Base-by-base conservation (phyloP, 2,113 vertebrate genomes). In the Tauraco erythrolophus region DNA sequence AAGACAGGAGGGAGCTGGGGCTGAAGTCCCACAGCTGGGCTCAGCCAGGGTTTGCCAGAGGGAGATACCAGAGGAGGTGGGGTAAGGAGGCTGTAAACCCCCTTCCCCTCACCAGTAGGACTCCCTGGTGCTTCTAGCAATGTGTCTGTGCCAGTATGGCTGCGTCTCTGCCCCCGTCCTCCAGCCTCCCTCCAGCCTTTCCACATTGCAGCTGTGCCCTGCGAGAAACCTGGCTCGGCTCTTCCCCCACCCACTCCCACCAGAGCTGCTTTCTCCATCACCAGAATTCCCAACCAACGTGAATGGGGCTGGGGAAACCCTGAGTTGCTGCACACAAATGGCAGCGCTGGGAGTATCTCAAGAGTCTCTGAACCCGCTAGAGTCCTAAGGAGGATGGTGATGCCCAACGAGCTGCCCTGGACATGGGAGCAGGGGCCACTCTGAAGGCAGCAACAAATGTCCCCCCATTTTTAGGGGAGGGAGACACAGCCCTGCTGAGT, bases 391-490 rank as follows among this genome's bases (percentile, higher is more conserved):
- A 84, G 33, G 74, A 30, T 11, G 5, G 25, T 3, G 19, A 19
- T 35, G 51, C 14, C 76, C 75, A 4, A 8, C 4, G 3, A 13
- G 24, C 17, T 46, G 72, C 54, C 57, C 31, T 30, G 74, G 27
- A 24, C 25, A 3, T 6, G 14, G 56, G 33, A 60, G 54, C 33
- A 18, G 15, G 45, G 16, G 5, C 25, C 21, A 13, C 28, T 50
- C 35, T 9, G 35, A 53, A n/a, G 37, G 60, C 48, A 79, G 60
- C 24, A 21, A 19, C 13, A 28, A 25, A 5, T 27, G 17, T 53
- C 28, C 37, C n/a, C 19, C 10, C 1, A 0, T 60, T 39, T 12
- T 9, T n/a, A 12, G 23, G 25, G 10, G 8, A 6, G 17, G 22
- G 41, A 14, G 19, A 10, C 8, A 22, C 31, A 43, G 50, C 23